Percentiles rank a stretch among this genome's conserved stretches.
Conservation (phyloP, 1,140 invertebrate genomes). For the Atta cephalotes region DNA sequence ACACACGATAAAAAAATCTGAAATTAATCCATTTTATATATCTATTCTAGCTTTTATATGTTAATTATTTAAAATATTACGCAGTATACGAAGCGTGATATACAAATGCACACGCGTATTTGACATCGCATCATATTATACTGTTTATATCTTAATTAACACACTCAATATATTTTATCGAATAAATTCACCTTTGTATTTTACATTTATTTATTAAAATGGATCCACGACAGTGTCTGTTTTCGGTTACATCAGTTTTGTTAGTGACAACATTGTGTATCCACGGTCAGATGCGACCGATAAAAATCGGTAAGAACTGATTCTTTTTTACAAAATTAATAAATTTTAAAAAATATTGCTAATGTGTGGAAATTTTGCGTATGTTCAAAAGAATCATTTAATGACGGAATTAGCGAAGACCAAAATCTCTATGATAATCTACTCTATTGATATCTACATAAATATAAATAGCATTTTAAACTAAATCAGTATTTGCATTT, state of each 20-base stretch:
- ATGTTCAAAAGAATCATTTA: background rate
- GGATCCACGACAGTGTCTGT: background rate
- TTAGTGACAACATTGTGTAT: background rate
- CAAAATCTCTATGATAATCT: background rate
- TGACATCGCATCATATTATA: no score
- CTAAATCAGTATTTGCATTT: background rate
- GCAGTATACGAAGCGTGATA: no score
- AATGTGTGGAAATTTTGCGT: no score
- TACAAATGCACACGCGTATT: no score
- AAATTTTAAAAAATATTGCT: background rate
- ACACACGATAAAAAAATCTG: no score
- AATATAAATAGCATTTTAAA: background rate
- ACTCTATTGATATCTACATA: no score
- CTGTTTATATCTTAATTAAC: no score
- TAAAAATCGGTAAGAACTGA: conserved; percentile 34
- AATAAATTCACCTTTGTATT: background rate
- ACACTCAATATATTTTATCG: no score
- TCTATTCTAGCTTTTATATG: no score
- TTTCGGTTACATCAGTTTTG: background rate
- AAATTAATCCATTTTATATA: no score
- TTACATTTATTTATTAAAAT: conserved; percentile 9
- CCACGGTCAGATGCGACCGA: background rate
- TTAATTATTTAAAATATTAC: no score
- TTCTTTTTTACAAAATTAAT: background rate
- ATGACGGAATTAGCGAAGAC: background rate